Evolutionary conservation across 2,888 invertebrate species (phyloP), one percentile per base, ranked within the genome.

Genomic region (Cephus rjabovi): DNA sequence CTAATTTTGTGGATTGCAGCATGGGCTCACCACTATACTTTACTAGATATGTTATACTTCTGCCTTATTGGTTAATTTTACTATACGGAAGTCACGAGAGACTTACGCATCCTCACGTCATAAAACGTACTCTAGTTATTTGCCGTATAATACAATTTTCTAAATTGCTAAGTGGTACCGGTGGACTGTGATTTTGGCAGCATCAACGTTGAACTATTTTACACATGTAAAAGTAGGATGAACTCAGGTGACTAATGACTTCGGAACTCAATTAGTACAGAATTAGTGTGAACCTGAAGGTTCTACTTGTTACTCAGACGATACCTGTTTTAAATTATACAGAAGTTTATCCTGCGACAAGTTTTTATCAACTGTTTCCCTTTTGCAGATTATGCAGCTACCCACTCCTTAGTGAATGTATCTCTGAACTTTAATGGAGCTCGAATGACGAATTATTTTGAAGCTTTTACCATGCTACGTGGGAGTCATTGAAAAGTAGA

Each of bases 1-100:
- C 77, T 75, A 70, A 79, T 77, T 76, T 15, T 37, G 73, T 74
- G 30, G 73, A 4, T 40, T 34, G 34, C 23, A 33, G 71, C 71
- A 71, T 56, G 9, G 40, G 40, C 40, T 56, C 15, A 56, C 9
- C 40, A 23, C 40, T 56, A 23, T 56, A 56, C 40, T 56, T 56
- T 56, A 15, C 40, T 9, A 56, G 23, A 23, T 6, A 56, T 23
- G 40, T 56, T 56, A 56, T 56, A 56, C 23, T 56, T 56, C 40
- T 6, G 23, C 23, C 40, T 56, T 56, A 56, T 56, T 56, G 23
- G 40, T 6, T 23, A 56, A 56, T 56, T 23, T 56, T 56, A 56
- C 23, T 23, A 56, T 23, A 56, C 40, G 40, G 23, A 56, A 56
- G 40, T 23, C 40, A 56, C 40, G 15, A 23, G 40, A 56, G 40